phyloP scores from a whole-genome alignment of 2,113 vertebrate genomes.

The Ciconia boyciana region DNA sequence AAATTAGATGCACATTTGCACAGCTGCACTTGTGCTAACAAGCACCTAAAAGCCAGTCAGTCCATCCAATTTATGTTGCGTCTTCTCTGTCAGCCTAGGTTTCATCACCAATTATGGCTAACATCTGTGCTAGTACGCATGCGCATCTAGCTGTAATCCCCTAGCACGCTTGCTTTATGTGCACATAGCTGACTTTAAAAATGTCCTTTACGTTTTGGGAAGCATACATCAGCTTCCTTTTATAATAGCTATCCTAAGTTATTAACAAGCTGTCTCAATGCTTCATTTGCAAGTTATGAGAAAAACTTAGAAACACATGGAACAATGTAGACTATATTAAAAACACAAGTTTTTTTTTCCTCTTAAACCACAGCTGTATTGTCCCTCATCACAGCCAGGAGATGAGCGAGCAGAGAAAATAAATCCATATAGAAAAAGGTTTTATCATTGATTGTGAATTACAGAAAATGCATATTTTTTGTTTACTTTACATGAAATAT shows the following conservation, averaged over 20 bases:
- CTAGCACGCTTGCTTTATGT: not conserved
- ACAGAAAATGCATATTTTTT: not conserved
- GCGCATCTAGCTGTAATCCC: not conserved
- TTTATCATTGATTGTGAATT: not conserved
- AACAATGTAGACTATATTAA: not conserved
- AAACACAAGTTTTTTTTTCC: not conserved
- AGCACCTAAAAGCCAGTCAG: not conserved
- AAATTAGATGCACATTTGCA: not conserved
- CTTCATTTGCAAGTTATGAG: constrained; percentile 3
- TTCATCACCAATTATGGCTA: not conserved
- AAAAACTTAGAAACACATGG: not conserved
- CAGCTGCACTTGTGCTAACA: not conserved
- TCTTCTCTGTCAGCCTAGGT: not conserved
- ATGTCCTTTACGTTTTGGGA: constrained; percentile 1
- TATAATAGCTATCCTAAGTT: not conserved
- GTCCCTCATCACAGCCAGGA: not conserved
- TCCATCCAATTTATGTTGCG: not conserved
- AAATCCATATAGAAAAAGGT: not conserved
- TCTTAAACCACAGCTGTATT: not conserved
- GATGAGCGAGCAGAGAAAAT: not conserved
- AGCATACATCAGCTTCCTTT: not conserved
- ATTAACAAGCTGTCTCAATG: not conserved
- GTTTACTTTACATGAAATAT: not conserved
- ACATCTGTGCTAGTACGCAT: not conserved
- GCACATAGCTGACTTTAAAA: not conserved